Evolutionary conservation across 2,888 invertebrate genomes (phyloP).

Genomic region (Petrophora chlorosata): DNA sequence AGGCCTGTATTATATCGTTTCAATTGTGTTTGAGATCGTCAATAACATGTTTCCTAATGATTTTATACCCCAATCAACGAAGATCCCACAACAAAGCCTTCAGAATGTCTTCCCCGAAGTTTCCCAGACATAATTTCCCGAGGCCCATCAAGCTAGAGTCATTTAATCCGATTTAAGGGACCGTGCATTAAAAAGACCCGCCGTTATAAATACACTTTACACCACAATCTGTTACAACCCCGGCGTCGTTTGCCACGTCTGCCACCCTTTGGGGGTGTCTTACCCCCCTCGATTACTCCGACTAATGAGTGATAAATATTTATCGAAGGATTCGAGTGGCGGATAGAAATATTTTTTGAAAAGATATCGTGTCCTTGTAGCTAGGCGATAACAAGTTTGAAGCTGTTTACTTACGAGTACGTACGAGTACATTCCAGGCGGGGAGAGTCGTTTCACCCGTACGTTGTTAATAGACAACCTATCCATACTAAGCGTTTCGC

Average conservation of each 20-base stretch:
- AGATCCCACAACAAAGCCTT: slow-evolving; percentile 13
- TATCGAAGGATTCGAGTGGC: slow-evolving; percentile 37
- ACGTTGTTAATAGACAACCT: too few relatives aligned
- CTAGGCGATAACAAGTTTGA: neutral
- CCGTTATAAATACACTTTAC: slow-evolving; percentile 44
- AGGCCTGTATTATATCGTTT: too few relatives aligned
- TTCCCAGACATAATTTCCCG: slow-evolving; percentile 12
- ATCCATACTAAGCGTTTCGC: too few relatives aligned
- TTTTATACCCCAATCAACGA: slow-evolving; percentile 14
- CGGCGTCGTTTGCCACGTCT: slow-evolving; percentile 20
- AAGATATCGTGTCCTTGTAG: neutral
- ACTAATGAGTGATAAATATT: slow-evolving; percentile 56
- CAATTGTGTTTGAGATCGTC: too few relatives aligned
- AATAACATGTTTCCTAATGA: too few relatives aligned
- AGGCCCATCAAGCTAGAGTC: slow-evolving; percentile 24
- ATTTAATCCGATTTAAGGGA: slow-evolving; percentile 44
- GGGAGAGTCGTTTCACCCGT: too few relatives aligned
- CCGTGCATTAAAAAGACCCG: slow-evolving; percentile 37
- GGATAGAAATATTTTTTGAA: slow-evolving; percentile 24
- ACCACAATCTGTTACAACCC: slow-evolving; percentile 41
- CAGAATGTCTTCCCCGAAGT: slow-evolving; percentile 1
- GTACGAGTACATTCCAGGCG: too few relatives aligned
- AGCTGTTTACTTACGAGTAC: too few relatives aligned
- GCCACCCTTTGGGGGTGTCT: slow-evolving; percentile 11
- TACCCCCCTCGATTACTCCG: slow-evolving; percentile 29